Evolutionary conservation across 1,140 invertebrate genomes (phyloP), one percentile per base, ranked within the genome.

Genomic region (Diorhabda elongata): DNA sequence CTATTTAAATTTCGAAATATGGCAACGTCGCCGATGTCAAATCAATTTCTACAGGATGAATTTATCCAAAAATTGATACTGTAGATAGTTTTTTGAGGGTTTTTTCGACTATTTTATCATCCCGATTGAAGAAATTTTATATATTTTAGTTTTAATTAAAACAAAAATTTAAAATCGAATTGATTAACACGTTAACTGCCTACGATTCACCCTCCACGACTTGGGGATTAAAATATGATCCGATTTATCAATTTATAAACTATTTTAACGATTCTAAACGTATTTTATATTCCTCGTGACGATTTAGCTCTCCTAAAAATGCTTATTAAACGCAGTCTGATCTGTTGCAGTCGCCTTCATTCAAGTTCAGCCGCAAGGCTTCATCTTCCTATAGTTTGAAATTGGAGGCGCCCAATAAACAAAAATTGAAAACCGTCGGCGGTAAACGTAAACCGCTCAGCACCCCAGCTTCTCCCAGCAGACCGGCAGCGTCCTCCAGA

Each of bases 311-410:
- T 43, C 66, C 60, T 73, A 75, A 76, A 71, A 75, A 78, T 76
- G 74, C 75, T 78, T 77, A 78, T 79, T 80, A 73, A 77, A 76
- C 71, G 71, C 81, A 86, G 84, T 85, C 83, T 85, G 85, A 85
- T 84, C 81, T 85, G 85, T 91, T 90, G 82, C 90, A 98, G 96
- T 96, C 94, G 84, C 95, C 94, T 78, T 93, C 94, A 80, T 97
- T 96, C 87, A 97, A 97, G 88, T 97, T 96, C 87, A 94, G 94
- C 79, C 89, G 96, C 81, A 98, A 98, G 87, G 94, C 95, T 75
- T 96, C 94, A 69, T 97, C 95, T 76, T 96, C 95, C 78, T 97
- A 97, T 84, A 97, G 95, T 75, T 87, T 98, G 73, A 94, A 96
- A 86, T 84, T 97, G 82, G 95, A 97, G 80, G 91, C 91, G 68